Percentiles rank a stretch among this genome's conserved stretches.
Evolutionary conservation across 2,113 vertebrate species (phyloP).

Genomic region (Prunella fulvescens): DNA sequence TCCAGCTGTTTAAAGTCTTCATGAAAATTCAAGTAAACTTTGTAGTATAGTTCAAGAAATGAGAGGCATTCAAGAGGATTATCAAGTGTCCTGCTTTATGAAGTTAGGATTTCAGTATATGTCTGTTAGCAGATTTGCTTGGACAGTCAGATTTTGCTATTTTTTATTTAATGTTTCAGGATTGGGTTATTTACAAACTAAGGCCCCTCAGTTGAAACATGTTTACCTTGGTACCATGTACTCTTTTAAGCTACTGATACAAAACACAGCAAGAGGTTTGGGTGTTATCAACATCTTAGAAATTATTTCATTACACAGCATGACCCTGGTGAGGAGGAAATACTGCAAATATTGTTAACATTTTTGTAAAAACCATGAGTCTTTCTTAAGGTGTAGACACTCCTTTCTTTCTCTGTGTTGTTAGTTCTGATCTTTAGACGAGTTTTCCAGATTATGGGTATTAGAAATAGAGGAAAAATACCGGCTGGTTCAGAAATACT

Average conservation of each 20-base stretch:
- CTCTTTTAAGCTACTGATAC: neutral
- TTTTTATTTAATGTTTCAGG: neutral
- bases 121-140: neutral
- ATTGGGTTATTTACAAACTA: neutral
- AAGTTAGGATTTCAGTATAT: neutral
- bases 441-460: neutral
- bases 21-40: neutral
- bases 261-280: neutral
- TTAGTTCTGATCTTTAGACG: neutral
- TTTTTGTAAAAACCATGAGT: neutral
- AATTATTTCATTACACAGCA: neutral
- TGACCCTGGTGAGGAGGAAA: neutral
- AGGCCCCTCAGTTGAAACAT: neutral
- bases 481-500: neutral
- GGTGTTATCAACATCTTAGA: neutral
- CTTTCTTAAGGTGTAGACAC: neutral
- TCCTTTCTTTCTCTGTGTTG: neutral
- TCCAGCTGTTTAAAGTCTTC: neutral
- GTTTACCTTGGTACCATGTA: neutral
- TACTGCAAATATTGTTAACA: neutral
- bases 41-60: neutral
- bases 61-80: neutral
- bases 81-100: neutral
- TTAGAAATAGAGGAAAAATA: neutral
- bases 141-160: neutral